These are phyloP conservation scores for Drosophila grimshawi DNA, from an alignment of 1,140 invertebrate species.

Conservation along the genomic window DNA sequence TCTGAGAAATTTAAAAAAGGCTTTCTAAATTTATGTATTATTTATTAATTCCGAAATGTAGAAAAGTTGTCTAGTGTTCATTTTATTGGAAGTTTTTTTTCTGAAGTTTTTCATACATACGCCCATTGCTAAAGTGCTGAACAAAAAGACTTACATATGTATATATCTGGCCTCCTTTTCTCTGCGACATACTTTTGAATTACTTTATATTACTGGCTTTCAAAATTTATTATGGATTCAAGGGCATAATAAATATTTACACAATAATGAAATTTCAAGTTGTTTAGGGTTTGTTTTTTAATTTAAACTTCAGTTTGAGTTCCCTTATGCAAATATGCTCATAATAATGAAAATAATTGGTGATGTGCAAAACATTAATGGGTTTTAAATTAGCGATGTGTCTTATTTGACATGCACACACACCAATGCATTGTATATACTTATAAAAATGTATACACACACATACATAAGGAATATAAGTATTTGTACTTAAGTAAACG, in stretches of 20 bases:
- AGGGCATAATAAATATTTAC: not conserved
- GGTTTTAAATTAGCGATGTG: slow-evolving; percentile 7
- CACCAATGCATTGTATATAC: not conserved
- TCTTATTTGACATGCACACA: not conserved
- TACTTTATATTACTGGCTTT: too few relatives aligned
- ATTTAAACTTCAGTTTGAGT: not conserved
- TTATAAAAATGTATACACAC: too few relatives aligned
- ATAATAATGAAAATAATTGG: not conserved
- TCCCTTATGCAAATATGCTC: not conserved
- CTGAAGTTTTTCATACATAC: too few relatives aligned
- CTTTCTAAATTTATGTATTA: too few relatives aligned
- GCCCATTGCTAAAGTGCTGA: too few relatives aligned
- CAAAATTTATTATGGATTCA: not conserved
- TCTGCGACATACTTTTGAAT: too few relatives aligned
- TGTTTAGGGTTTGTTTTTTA: not conserved
- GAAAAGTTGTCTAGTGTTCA: too few relatives aligned
- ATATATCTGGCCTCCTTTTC: too few relatives aligned
- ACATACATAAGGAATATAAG: slow-evolving; percentile 2
- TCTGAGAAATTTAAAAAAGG: too few relatives aligned
- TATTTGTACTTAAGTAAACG: slow-evolving; percentile 28
- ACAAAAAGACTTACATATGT: too few relatives aligned
- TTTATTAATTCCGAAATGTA: too few relatives aligned
- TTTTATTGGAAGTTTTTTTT: too few relatives aligned
- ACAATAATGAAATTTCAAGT: not conserved
- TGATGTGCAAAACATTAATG: slow-evolving; percentile 21